A percentile compares a stretch with the other conserved stretches of the same genome.
Evolutionary conservation across 2,888 invertebrate genomes (phyloP).

Genomic region (Drosophila mercatorum): DNA sequence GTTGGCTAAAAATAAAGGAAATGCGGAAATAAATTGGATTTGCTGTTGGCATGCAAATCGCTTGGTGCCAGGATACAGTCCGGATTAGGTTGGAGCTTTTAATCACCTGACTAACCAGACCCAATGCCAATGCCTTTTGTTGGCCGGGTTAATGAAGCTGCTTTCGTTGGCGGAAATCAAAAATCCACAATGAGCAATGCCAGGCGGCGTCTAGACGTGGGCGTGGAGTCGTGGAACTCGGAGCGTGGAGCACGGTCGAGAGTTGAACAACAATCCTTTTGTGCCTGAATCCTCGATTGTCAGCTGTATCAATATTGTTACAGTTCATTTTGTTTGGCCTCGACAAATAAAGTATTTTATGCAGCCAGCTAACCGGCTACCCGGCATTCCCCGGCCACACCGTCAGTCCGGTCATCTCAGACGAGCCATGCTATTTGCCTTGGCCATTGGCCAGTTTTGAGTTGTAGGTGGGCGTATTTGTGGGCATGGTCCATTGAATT

Average conservation of each 20-base stretch:
- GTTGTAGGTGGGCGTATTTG: constrained; percentile 29
- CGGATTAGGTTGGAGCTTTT: constrained; percentile 26
- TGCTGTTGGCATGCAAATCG: constrained; percentile 39
- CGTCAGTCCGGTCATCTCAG: constrained; percentile 27
- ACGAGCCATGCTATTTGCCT: constrained; percentile 27
- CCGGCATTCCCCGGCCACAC: constrained; percentile 14
- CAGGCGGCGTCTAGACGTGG: constrained; percentile 46
- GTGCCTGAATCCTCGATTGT: constrained; percentile 61
- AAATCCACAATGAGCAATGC: constrained; percentile 48
- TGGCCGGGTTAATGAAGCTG: constrained; percentile 62
- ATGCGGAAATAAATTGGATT: constrained; percentile 50
- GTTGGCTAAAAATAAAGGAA: constrained; percentile 9
- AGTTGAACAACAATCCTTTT: constrained; percentile 60
- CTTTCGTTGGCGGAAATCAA: constrained; percentile 45
- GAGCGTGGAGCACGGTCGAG: constrained; percentile 16
- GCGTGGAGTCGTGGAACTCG: not conserved
- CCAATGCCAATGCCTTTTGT: constrained; percentile 41
- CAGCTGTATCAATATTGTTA: constrained; percentile 79
- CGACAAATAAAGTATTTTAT: constrained; percentile 75
- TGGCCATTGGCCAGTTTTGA: constrained; percentile 21
- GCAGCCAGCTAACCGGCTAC: constrained; percentile 36
- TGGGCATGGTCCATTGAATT: constrained; percentile 54
- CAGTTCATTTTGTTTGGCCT: constrained; percentile 80
- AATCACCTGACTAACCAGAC: constrained; percentile 42
- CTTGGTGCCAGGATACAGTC: constrained; percentile 4